Evolutionary conservation across 2,888 invertebrate genomes (phyloP).

Genomic region (Argyresthia goedartella): DNA sequence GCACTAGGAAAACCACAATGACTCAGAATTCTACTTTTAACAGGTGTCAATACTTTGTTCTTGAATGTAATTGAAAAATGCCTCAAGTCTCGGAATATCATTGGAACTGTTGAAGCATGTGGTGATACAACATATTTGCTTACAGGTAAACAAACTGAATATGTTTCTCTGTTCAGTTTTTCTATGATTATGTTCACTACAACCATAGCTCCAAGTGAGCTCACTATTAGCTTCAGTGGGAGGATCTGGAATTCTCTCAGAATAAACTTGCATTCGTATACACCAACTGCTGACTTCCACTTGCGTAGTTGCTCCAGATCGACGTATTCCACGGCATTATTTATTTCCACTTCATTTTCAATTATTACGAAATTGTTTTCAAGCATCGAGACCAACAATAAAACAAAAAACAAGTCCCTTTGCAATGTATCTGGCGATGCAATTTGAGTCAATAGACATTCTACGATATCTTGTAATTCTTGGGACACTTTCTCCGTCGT

Average conservation of each 20-base stretch:
- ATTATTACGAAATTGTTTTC: slow-evolving; percentile 48
- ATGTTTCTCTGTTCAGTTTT: slow-evolving; percentile 42
- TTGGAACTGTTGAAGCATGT: slow-evolving; percentile 38
- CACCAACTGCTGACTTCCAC: slow-evolving; percentile 32
- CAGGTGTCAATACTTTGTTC: slow-evolving; percentile 62
- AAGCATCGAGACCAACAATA: slow-evolving; percentile 40
- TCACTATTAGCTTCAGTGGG: slow-evolving; percentile 39
- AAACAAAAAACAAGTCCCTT: slow-evolving; percentile 45
- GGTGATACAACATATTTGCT: slow-evolving; percentile 48
- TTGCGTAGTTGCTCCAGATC: slow-evolving; percentile 23
- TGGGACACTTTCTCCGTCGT: slow-evolving; percentile 35
- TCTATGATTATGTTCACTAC: slow-evolving; percentile 42
- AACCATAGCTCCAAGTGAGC: slow-evolving; percentile 39
- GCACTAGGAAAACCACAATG: slow-evolving; percentile 55
- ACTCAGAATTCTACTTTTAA: slow-evolving; percentile 65
- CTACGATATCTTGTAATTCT: slow-evolving; percentile 32
- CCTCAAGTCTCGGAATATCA: slow-evolving; percentile 51
- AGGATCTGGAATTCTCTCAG: slow-evolving; percentile 34
- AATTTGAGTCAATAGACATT: slow-evolving; percentile 24
- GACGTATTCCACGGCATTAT: slow-evolving; percentile 20
- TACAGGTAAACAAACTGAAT: slow-evolving; percentile 47
- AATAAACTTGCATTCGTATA: slow-evolving; percentile 35
- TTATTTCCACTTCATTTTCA: slow-evolving; percentile 20
- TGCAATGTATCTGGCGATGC: slow-evolving; percentile 32
- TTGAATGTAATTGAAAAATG: slow-evolving; percentile 63